phyloP scores from a whole-genome alignment of 2,113 vertebrate genomes.

The Garra rufa region DNA sequence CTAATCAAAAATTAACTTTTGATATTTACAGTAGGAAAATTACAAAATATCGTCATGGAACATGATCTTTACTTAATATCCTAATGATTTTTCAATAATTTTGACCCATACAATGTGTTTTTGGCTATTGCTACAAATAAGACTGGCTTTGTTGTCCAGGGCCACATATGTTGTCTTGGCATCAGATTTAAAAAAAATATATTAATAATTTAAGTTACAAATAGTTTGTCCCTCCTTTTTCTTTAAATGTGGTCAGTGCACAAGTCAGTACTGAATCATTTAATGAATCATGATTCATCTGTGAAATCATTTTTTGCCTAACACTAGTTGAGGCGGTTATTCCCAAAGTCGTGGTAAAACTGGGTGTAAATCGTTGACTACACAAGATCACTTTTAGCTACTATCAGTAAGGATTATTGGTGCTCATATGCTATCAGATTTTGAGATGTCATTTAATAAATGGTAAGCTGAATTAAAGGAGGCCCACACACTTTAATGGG shows the following conservation, averaged over 20 bases:
- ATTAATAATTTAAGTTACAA: no score
- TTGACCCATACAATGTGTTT: no score
- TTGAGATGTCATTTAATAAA: constrained; percentile 36
- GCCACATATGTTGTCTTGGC: no score
- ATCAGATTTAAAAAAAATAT: no score
- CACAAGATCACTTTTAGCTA: constrained; percentile 8
- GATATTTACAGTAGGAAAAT: no score
- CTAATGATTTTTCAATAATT: no score
- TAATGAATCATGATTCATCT: background rate
- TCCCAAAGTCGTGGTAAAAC: background rate
- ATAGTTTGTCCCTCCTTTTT: background rate
- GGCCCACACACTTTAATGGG: constrained; percentile 27
- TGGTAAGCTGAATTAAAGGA: constrained; percentile 36
- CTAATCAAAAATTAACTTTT: no score
- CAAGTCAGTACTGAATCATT: background rate
- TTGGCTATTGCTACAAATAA: no score
- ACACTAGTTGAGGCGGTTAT: background rate
- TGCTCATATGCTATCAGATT: background rate
- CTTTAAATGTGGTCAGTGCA: background rate
- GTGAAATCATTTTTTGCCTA: background rate
- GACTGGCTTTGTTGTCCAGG: no score
- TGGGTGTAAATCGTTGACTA: background rate
- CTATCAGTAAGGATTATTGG: constrained; percentile 15
- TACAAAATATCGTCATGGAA: no score
- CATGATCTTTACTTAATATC: no score